Conservation (phyloP, 2,888 invertebrate species). For the Synanthedon vespiformis region DNA sequence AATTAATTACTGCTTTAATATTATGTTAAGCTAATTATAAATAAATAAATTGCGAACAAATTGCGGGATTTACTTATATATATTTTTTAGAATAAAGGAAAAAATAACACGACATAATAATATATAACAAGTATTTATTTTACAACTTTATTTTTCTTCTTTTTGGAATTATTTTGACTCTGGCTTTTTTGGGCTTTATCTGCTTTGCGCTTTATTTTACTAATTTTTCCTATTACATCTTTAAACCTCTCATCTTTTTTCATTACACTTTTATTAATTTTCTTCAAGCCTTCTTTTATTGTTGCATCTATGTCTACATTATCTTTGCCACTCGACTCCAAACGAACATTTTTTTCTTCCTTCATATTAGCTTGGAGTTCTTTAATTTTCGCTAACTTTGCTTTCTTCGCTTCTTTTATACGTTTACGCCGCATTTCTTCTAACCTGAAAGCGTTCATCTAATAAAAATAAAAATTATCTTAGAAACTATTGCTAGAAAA, state of each 20-base stretch:
- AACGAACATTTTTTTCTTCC: constrained; percentile 15
- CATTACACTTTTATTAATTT: constrained; percentile 54
- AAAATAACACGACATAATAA: too few relatives aligned
- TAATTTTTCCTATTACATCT: constrained; percentile 56
- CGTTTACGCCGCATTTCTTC: constrained; percentile 58
- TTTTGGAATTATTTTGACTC: background rate
- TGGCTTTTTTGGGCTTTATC: constrained; percentile 31
- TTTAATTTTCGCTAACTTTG: constrained; percentile 48
- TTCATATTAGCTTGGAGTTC: constrained; percentile 40
- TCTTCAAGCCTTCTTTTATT: constrained; percentile 45
- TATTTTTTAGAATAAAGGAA: too few relatives aligned
- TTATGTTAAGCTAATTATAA: too few relatives aligned
- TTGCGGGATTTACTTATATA: too few relatives aligned
- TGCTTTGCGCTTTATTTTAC: constrained; percentile 55
- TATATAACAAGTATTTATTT: too few relatives aligned
- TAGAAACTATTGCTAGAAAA: too few relatives aligned
- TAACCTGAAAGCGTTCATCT: constrained; percentile 22
- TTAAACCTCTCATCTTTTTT: constrained; percentile 61
- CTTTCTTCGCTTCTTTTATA: constrained; percentile 55
- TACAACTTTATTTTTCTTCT: background rate
- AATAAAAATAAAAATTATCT: background rate
- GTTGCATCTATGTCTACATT: constrained; percentile 33
- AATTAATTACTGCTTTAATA: too few relatives aligned
- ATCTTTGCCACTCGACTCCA: constrained; percentile 18
- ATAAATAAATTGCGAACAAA: too few relatives aligned